Base-by-base conservation (phyloP, 2,888 invertebrate genomes). In the Watsonalla binaria region DNA sequence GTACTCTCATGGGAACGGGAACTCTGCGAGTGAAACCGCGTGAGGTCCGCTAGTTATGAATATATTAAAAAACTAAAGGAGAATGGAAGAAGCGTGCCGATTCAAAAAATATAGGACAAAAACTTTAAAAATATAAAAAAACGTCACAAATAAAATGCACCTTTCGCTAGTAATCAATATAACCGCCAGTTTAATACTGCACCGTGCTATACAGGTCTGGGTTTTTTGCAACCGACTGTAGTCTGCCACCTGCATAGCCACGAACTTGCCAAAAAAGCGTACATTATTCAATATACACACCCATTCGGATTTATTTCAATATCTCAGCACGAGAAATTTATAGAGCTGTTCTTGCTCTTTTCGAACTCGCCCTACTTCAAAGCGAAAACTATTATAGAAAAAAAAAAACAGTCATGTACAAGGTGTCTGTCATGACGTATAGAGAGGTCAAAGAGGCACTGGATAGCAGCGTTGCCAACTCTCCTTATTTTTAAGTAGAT, bases 201-300 rank as follows among this genome's bases (percentile, higher is more conserved):
- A 39, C 14, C 67, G 62, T 70, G 72, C 78, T 80, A 75, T 76
- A 66, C 78, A 78, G 76, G 78, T 78, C 72, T 69, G 54, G 48
- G 55, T 62, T 67, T 74, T 76, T 76, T 75, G 72, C 42, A 42
- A 8, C 9, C 42, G 11, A 11, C 42, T 42, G 42, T 42, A 42
- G 66, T 65, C 59, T 62, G 63, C 67, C 63, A 88, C 88, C 88
- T 88, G 88, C 88, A 62, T 71, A 56, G 80, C 85, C 86, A 86
- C 86, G 86, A 76, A 80, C 86, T 75, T 71, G 61, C 65, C 79
- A 82, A 86, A 87, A 86, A 84, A 75, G 68, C 58, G 55, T 53
- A 61, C 68, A 68, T 70, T 74, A 70, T 72, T 70, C 74, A 69
- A 68, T 65, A 72, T 65, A 66, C 57, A 70, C 69, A 76, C 72